phyloP scores from a whole-genome alignment of 2,797 vertebrate species.

The Argyrosomus regius region DNA sequence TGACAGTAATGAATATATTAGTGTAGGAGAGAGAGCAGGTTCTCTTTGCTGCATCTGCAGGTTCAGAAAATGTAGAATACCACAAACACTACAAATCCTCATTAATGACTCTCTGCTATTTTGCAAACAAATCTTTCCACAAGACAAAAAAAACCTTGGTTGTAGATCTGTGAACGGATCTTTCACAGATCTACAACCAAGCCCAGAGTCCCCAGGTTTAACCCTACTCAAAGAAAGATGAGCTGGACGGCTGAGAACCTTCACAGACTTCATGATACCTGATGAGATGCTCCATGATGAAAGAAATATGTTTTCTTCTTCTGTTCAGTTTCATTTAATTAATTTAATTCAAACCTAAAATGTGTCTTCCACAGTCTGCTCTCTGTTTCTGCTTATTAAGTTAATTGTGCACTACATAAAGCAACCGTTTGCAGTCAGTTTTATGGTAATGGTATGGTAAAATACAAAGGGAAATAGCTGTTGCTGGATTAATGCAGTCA shows the following conservation, averaged over 20 bases:
- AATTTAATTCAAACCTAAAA: background rate
- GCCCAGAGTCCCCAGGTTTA: no score
- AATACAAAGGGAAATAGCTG: background rate
- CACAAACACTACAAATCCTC: background rate
- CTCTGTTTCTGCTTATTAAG: background rate
- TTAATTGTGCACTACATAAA: background rate
- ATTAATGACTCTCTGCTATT: background rate
- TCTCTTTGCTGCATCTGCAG: constrained; percentile 36
- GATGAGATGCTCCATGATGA: background rate
- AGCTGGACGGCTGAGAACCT: no score
- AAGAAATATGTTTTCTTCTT: background rate
- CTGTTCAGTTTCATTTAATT: background rate
- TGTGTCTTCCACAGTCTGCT: background rate
- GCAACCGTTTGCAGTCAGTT: background rate
- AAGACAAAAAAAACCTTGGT: background rate
- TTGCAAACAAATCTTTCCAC: background rate
- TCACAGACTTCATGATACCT: background rate
- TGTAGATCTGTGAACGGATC: no score
- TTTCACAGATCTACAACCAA: no score
- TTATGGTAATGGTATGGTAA: background rate
- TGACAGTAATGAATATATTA: constrained; percentile 83
- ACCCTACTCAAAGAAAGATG: no score
- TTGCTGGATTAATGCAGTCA: background rate
- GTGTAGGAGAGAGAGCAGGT: constrained; percentile 45
- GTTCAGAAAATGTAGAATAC: constrained; percentile 16